A percentile compares a stretch with the other conserved stretches of the same genome.
Evolutionary conservation across 2,797 vertebrate species (phyloP).

Genomic region (Siniperca undulata): DNA sequence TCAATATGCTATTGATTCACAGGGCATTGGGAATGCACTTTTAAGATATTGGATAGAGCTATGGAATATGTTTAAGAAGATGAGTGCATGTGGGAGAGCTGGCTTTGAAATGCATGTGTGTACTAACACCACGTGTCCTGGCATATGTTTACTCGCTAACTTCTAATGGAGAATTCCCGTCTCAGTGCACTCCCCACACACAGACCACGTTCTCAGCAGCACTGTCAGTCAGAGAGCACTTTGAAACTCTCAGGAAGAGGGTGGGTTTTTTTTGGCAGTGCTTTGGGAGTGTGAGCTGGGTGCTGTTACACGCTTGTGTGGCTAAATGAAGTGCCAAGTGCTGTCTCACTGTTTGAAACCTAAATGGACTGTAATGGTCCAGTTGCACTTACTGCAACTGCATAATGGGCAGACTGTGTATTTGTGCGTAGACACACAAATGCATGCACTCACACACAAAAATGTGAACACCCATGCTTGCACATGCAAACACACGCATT

Average conservation of each 20-base stretch:
- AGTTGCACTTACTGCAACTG: conserved; percentile 46
- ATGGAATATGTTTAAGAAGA: background rate
- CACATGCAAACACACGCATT: background rate
- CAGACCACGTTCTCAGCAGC: conserved; percentile 14
- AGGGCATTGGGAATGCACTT: background rate
- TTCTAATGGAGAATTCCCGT: conserved; percentile 53
- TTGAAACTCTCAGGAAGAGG: conserved; percentile 24
- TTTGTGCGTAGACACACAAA: conserved; percentile 9
- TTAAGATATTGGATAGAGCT: background rate
- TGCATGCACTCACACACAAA: conserved; percentile 18
- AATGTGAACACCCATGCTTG: conserved; percentile 7
- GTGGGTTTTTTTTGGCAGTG: background rate
- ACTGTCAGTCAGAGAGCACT: conserved; percentile 34
- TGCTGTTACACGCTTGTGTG: conserved; percentile 43
- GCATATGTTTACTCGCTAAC: conserved; percentile 31
- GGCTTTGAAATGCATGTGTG: conserved; percentile 9
- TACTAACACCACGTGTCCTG: conserved; percentile 1
- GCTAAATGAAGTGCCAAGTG: conserved; percentile 64
- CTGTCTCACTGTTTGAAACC: conserved; percentile 63
- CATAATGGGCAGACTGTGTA: conserved; percentile 47
- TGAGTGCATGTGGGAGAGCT: background rate
- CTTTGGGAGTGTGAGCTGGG: conserved; percentile 28
- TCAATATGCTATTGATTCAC: conserved; percentile 20
- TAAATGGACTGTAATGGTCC: conserved; percentile 69
- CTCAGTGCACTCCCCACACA: conserved; percentile 14